phyloP scores from a whole-genome alignment of 2,797 vertebrate genomes.

The Spheniscus humboldti region DNA sequence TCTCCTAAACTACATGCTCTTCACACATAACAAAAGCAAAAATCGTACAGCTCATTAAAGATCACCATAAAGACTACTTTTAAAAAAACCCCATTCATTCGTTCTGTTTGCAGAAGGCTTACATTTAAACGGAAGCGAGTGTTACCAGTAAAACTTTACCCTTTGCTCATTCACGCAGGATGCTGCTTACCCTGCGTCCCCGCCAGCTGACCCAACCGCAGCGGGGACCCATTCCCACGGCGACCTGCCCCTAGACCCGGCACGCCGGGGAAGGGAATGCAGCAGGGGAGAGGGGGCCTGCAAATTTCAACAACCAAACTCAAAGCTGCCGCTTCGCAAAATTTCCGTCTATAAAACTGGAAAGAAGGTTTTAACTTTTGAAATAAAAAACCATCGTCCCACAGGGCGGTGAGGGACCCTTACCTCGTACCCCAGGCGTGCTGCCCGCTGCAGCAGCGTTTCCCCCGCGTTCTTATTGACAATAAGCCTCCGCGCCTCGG shows the following conservation, averaged over 20 bases:
- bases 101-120: constrained; percentile 1
- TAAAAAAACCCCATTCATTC: neutral
- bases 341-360: neutral
- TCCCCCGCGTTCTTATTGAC: constrained; percentile 98
- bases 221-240: neutral
- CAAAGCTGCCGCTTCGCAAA: accelerated
- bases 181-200: neutral
- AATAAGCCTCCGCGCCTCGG: constrained; percentile 92
- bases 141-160: neutral
- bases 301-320: neutral
- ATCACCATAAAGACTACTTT: neutral
- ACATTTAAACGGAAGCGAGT: neutral
- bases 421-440: constrained; percentile 95
- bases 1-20: neutral
- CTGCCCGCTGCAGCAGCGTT: constrained; percentile 93
- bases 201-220: neutral
- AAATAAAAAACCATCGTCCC: accelerated
- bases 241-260: neutral
- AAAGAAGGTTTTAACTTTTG: neutral
- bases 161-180: neutral
- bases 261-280: accelerated
- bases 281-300: accelerated
- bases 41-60: neutral
- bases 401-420: neutral
- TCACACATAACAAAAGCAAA: constrained; percentile 11